Conservation (phyloP, 2,797 vertebrate genomes). For the Poecilia gillii region DNA sequence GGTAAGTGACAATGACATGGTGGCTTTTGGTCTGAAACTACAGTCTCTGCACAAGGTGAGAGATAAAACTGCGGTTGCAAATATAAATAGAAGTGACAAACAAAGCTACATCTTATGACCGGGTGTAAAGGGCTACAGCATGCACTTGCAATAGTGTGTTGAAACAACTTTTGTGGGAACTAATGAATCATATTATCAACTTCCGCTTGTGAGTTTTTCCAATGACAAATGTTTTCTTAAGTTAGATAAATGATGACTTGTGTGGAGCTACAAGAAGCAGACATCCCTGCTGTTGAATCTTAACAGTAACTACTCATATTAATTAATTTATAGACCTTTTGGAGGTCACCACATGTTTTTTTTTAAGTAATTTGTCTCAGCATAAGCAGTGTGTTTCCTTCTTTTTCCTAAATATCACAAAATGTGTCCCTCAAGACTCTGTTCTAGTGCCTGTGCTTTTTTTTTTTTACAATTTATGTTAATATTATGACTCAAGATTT, state of each 20-base stretch:
- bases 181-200: slow-evolving; percentile 1
- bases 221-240: neutral
- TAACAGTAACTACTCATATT: neutral
- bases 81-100: neutral
- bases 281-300: neutral
- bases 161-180: neutral
- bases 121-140: neutral
- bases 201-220: neutral
- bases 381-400: neutral
- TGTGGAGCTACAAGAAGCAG: neutral
- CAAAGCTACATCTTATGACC: neutral
- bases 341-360: neutral
- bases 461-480: neutral
- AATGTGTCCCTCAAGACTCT: neutral
- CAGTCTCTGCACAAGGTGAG: slow-evolving; percentile 23
- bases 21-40: slow-evolving; percentile 9
- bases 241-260: neutral
- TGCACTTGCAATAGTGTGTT: neutral
- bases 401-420: neutral
- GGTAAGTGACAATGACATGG: neutral
- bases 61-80: slow-evolving; percentile 14
- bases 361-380: neutral
- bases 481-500: neutral
- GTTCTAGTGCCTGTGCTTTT: neutral
- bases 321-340: neutral